Percentiles rank a stretch among this genome's conserved stretches.
Evolutionary conservation across 2,888 invertebrate species (phyloP).

Genomic region (Ernsta delagoae): DNA sequence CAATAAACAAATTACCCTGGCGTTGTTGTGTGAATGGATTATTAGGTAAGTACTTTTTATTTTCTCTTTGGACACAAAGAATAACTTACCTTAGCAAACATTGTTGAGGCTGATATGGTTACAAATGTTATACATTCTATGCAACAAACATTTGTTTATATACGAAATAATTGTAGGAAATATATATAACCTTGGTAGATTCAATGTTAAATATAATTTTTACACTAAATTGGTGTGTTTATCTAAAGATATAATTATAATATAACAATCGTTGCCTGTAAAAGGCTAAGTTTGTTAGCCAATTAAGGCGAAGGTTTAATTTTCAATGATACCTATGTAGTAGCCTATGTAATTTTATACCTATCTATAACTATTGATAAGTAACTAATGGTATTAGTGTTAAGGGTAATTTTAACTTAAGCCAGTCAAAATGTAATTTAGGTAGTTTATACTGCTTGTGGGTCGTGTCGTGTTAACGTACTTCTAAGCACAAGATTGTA

Average conservation of each 20-base stretch:
- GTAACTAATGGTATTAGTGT: no score
- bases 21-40: neutral
- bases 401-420: no score
- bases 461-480: no score
- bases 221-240: constrained; percentile 27
- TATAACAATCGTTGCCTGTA: constrained; percentile 30
- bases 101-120: constrained; percentile 19
- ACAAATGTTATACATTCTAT: constrained; percentile 10
- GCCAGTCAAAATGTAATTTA: no score
- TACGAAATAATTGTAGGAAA: constrained; percentile 24
- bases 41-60: no score
- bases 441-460: no score
- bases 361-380: no score
- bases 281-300: neutral
- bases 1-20: neutral
- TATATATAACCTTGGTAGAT: constrained; percentile 14
- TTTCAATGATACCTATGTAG: no score
- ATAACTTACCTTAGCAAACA: constrained; percentile 38
- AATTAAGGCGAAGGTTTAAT: no score
- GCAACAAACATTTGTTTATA: constrained; percentile 21
- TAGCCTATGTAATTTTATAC: no score
- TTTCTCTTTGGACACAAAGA: neutral
- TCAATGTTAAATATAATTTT: constrained; percentile 28
- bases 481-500: no score
- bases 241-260: constrained; percentile 34